phyloP scores from a whole-genome alignment of 2,888 invertebrate genomes.

The Trissolcus japonicus region DNA sequence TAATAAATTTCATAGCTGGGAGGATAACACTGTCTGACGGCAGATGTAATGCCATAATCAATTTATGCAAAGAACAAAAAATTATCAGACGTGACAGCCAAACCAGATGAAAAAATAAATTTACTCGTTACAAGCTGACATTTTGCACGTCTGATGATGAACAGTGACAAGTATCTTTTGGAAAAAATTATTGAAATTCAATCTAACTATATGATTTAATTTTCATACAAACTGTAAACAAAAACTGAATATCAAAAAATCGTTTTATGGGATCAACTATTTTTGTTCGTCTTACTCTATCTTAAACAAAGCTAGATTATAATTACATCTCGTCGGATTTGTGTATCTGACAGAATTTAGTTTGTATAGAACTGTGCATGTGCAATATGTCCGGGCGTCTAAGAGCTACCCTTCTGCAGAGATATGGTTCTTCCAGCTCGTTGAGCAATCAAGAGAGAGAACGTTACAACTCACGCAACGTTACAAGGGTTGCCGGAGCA shows the following conservation, averaged over 20 bases:
- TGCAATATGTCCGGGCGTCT: constrained; percentile 52
- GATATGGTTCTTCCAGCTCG: constrained; percentile 73
- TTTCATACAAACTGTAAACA: no score
- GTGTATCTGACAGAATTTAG: constrained; percentile 49
- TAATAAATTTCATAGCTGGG: neutral
- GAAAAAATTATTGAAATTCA: neutral
- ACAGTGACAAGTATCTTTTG: neutral
- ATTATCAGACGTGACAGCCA: no score
- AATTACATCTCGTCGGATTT: constrained; percentile 26
- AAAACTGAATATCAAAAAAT: no score
- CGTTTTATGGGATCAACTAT: no score
- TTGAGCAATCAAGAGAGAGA: constrained; percentile 66
- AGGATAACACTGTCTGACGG: no score
- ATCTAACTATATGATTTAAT: no score
- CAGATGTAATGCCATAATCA: no score
- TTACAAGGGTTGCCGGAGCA: constrained; percentile 65
- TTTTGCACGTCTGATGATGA: no score
- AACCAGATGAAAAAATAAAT: no score
- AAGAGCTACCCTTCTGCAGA: constrained; percentile 68
- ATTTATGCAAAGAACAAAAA: no score
- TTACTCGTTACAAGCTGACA: no score
- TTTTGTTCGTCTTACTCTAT: constrained; percentile 18
- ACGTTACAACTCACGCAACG: constrained; percentile 63
- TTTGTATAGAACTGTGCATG: constrained; percentile 33
- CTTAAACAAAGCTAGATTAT: constrained; percentile 10